A percentile compares a stretch with the other conserved stretches of the same genome.
phyloP scores from a whole-genome alignment of 1,140 invertebrate genomes.

The Bombus superbus region DNA sequence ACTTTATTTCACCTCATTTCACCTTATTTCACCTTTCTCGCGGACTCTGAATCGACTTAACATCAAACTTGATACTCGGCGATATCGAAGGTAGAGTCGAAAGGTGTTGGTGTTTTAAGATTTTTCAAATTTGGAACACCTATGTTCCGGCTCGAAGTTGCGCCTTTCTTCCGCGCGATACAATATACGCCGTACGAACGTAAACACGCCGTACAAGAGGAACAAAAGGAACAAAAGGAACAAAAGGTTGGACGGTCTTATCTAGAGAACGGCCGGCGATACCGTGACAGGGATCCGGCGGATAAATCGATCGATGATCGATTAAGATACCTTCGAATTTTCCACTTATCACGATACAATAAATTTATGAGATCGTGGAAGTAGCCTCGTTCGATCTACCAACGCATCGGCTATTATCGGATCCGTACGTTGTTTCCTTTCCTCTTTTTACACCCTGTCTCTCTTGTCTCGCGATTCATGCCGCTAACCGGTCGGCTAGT shows the following conservation, averaged over 20 bases:
- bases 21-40: too few relatives aligned
- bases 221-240: neutral
- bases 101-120: neutral
- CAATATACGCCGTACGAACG: neutral
- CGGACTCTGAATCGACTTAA: too few relatives aligned
- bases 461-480: slow-evolving; percentile 27
- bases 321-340: slow-evolving; percentile 49
- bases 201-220: neutral
- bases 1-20: too few relatives aligned
- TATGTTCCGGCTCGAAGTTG: neutral
- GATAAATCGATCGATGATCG: slow-evolving; percentile 23
- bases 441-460: neutral
- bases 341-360: slow-evolving; percentile 45
- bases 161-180: neutral
- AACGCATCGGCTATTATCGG: slow-evolving; percentile 2
- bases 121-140: neutral
- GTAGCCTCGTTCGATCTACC: slow-evolving; percentile 17
- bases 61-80: neutral
- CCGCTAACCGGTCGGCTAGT: slow-evolving; percentile 29
- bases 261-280: neutral
- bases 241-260: neutral
- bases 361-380: slow-evolving; percentile 32
- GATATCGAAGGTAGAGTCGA: neutral
- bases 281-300: neutral
- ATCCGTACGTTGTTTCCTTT: neutral